phyloP scores from a whole-genome alignment of 1,140 invertebrate genomes.

The Pinna nobilis region DNA sequence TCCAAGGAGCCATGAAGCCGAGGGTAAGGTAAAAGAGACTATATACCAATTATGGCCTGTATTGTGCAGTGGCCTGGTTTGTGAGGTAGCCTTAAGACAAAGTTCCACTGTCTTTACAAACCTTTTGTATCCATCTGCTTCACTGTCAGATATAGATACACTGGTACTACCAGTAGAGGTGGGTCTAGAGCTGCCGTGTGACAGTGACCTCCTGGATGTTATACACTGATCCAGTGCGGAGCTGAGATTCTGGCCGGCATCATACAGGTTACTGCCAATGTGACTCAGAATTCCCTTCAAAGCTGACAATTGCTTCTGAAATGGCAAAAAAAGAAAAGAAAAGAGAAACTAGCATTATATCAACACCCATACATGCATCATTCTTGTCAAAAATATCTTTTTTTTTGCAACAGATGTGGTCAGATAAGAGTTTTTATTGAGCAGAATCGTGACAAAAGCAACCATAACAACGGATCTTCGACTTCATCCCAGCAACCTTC shows the following conservation, averaged over 20 bases:
- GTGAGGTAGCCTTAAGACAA: no score
- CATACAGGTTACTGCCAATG: conserved; percentile 6
- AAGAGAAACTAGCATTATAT: background rate
- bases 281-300: background rate
- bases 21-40: background rate
- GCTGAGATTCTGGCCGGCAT: conserved; percentile 4
- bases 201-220: conserved; percentile 8
- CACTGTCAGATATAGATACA: no score
- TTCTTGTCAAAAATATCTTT: no score
- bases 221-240: conserved; percentile 45
- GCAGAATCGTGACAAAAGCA: no score
- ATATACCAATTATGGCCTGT: no score
- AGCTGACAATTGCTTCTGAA: background rate
- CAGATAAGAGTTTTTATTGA: no score
- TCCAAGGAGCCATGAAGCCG: background rate
- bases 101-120: no score
- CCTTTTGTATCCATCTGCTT: no score
- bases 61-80: no score
- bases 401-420: no score
- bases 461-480: no score
- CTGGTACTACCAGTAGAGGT: conserved; percentile 1
- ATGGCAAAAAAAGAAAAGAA: background rate
- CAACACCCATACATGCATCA: background rate
- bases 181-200: conserved; percentile 5
- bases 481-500: no score